A percentile compares a stretch with the other conserved stretches of the same genome.
Evolutionary conservation across 2,888 invertebrate species (phyloP).

Genomic region (Nipponacmea schrenckii): DNA sequence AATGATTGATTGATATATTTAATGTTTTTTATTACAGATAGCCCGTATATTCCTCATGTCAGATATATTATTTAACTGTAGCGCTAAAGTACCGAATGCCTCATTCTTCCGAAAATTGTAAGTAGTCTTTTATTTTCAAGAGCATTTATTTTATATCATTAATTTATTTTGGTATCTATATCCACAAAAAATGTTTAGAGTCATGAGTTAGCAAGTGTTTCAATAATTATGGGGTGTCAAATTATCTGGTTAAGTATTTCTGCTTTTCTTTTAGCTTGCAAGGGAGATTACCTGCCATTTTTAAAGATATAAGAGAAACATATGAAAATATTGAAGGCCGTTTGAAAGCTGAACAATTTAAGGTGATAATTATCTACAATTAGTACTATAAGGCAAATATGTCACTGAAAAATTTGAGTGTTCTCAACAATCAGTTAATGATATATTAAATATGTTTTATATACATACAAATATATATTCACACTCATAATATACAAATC

Average conservation of each 20-base stretch:
- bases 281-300: slow-evolving; percentile 80
- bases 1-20: too few species aligned
- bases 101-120: slow-evolving; percentile 80
- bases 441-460: too few species aligned
- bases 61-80: slow-evolving; percentile 96
- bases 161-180: too few species aligned
- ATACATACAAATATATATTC: too few species aligned
- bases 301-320: slow-evolving; percentile 79
- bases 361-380: slow-evolving; percentile 67
- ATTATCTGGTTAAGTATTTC: neutral
- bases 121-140: slow-evolving; percentile 39
- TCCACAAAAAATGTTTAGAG: too few species aligned
- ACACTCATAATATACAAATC: too few species aligned
- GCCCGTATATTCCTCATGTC: slow-evolving; percentile 94
- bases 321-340: slow-evolving; percentile 82
- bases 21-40: slow-evolving; percentile 70
- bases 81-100: slow-evolving; percentile 94
- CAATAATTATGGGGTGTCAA: too few species aligned
- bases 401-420: too few species aligned
- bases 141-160: neutral
- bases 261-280: slow-evolving; percentile 77
- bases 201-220: too few species aligned
- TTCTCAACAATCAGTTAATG: too few species aligned
- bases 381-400: too few species aligned
- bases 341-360: slow-evolving; percentile 95